These are phyloP conservation scores for Troides helena DNA, from an alignment of 2,888 invertebrate species.

Conservation along the genomic window DNA sequence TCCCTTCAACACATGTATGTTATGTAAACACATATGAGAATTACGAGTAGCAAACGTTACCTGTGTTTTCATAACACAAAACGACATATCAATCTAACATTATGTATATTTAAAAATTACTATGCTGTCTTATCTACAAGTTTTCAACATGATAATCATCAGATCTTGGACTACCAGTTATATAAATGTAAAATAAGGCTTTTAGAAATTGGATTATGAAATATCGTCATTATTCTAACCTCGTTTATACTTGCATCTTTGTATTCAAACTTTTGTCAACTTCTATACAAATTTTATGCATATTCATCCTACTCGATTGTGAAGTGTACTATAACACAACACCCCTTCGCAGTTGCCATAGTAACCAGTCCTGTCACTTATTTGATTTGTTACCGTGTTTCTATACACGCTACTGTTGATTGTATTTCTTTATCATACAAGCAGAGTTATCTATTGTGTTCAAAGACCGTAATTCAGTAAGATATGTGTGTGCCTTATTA, in stretches of 20 bases:
- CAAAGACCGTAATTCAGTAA: not conserved
- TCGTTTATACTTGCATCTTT: too few species aligned
- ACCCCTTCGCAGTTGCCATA: not conserved
- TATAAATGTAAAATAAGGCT: too few species aligned
- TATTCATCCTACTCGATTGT: too few species aligned
- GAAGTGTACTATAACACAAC: too few species aligned
- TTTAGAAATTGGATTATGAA: too few species aligned
- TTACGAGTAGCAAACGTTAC: not conserved
- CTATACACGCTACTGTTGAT: not conserved
- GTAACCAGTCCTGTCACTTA: not conserved
- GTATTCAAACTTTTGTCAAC: too few species aligned
- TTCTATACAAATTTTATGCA: too few species aligned
- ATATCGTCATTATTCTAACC: too few species aligned
- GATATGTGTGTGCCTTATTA: not conserved
- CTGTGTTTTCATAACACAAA: conserved; percentile 9
- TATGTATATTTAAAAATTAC: too few species aligned
- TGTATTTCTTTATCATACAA: not conserved
- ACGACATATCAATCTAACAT: not conserved
- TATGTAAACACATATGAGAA: not conserved
- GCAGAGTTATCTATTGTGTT: not conserved
- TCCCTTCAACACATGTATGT: not conserved
- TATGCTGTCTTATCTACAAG: too few species aligned
- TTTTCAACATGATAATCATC: too few species aligned
- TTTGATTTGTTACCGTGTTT: not conserved
- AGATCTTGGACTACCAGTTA: too few species aligned